A percentile compares a stretch with the other conserved stretches of the same genome.
Evolutionary conservation across 2,797 vertebrate genomes (phyloP).

Genomic region (Micrastur ruficollis): DNA sequence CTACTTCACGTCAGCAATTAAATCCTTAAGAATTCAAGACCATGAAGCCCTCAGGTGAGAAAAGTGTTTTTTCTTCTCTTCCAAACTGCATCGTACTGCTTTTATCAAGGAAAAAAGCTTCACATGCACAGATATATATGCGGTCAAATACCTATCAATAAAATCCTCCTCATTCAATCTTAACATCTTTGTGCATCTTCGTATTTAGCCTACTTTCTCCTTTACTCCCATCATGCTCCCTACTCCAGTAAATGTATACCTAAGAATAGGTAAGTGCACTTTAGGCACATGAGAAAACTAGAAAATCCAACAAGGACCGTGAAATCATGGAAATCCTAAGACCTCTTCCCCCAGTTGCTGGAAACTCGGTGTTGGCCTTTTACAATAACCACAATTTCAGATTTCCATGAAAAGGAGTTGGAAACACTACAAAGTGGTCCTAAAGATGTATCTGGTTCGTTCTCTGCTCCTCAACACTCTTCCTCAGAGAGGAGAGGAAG

Average conservation of each 20-base stretch:
- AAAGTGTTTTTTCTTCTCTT: not conserved
- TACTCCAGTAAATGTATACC: not conserved
- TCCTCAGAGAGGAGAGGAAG: not conserved
- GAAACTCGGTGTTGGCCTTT: not conserved
- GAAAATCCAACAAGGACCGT: not conserved
- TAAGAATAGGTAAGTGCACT: not conserved
- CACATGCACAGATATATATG: not conserved
- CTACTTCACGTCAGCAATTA: not conserved
- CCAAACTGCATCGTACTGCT: not conserved
- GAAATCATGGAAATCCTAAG: not conserved
- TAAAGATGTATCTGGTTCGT: not conserved
- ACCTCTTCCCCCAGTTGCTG: not conserved
- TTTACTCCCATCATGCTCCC: not conserved
- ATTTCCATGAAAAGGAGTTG: not conserved
- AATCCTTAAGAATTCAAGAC: not conserved
- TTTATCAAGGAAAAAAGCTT: not conserved
- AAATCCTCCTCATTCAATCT: not conserved
- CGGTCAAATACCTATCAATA: not conserved
- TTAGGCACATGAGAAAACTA: not conserved
- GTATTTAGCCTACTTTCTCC: not conserved
- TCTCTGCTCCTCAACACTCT: not conserved
- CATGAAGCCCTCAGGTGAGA: not conserved
- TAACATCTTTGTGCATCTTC: not conserved
- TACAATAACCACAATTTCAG: not conserved
- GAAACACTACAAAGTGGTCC: not conserved